phyloP scores from a whole-genome alignment of 2,113 vertebrate species.

The Microtus ochrogaster region DNA sequence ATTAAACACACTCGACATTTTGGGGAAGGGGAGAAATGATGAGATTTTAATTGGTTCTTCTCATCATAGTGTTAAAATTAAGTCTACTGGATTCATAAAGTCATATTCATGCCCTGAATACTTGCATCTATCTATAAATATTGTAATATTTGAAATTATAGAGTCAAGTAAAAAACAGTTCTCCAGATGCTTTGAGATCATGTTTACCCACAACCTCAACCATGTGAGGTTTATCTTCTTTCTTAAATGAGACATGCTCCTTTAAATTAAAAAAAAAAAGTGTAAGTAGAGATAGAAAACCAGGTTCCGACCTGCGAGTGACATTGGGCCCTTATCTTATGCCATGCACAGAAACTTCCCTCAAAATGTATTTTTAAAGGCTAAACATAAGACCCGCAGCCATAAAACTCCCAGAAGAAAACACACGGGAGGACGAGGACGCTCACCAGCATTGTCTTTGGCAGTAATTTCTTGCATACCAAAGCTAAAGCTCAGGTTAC shows the following conservation, averaged over 20 bases:
- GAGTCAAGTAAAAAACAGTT: not conserved
- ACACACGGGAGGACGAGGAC: too few species aligned
- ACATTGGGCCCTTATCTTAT: not conserved
- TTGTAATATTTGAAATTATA: not conserved
- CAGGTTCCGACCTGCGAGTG: not conserved
- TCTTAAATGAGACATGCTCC: not conserved
- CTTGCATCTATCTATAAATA: not conserved
- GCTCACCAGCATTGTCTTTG: not conserved
- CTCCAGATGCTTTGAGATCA: not conserved
- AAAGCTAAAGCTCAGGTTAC: not conserved
- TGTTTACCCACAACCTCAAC: not conserved
- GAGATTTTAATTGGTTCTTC: not conserved
- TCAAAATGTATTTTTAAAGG: not conserved
- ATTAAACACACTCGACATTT: not conserved
- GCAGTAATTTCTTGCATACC: not conserved
- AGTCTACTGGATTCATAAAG: not conserved
- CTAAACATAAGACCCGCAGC: not conserved
- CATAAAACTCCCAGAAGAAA: not conserved
- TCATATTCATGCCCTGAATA: not conserved
- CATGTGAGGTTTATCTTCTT: not conserved
- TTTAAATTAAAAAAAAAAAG: constrained; percentile 25
- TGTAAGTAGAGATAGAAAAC: not conserved
- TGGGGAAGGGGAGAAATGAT: not conserved
- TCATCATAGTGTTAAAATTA: not conserved
- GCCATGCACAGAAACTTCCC: not conserved